A percentile compares a stretch with the other conserved stretches of the same genome.
These are phyloP conservation scores for Ecliptopera silaceata DNA, from an alignment of 2,888 invertebrate genomes.

Conservation along the genomic window DNA sequence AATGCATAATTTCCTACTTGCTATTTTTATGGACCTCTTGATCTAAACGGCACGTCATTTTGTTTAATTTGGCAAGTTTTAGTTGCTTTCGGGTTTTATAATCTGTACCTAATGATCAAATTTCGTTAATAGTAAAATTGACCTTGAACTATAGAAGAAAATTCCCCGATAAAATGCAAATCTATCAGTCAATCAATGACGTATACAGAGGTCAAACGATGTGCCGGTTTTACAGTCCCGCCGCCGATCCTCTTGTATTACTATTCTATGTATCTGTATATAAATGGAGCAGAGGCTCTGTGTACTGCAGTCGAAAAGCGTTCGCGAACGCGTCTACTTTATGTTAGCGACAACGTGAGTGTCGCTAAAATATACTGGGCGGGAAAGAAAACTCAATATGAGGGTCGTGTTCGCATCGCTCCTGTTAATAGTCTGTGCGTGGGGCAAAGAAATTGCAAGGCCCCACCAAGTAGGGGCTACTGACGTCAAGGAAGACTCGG, in stretches of 20 bases:
- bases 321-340: conserved; percentile 63
- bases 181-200: conserved; percentile 7
- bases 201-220: conserved; percentile 13
- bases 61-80: too few relatives aligned
- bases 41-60: too few relatives aligned
- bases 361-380: conserved; percentile 40
- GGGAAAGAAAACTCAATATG: conserved; percentile 51
- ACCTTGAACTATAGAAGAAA: conserved; percentile 1
- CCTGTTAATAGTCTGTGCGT: conserved; percentile 44
- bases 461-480: conserved; percentile 45
- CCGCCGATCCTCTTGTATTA: conserved; percentile 56
- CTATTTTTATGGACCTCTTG: too few relatives aligned
- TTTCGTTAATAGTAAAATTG: not conserved
- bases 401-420: conserved; percentile 47
- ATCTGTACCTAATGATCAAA: too few relatives aligned
- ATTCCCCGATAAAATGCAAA: not conserved
- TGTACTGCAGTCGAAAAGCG: conserved; percentile 72
- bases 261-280: conserved; percentile 70
- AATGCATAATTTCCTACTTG: too few relatives aligned
- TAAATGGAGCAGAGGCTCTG: conserved; percentile 71
- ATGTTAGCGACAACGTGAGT: conserved; percentile 35
- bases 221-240: conserved; percentile 38
- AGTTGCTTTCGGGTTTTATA: too few relatives aligned
- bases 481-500: conserved; percentile 44
- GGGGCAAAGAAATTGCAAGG: conserved; percentile 43